phyloP scores from a whole-genome alignment of 2,888 invertebrate species.

The Stenoptilia bipunctidactyla region DNA sequence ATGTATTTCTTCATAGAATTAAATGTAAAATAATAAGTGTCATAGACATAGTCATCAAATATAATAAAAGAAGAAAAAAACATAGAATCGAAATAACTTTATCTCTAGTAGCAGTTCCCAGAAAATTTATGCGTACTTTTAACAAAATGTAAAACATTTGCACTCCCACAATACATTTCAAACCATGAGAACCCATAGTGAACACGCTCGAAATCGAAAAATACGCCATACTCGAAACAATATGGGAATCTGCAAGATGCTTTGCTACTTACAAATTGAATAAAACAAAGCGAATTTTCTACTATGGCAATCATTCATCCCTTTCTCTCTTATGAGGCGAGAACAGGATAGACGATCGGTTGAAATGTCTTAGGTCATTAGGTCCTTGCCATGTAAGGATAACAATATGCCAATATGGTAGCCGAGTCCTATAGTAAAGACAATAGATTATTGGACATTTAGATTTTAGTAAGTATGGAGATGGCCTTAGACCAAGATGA shows the following conservation, averaged over 20 bases:
- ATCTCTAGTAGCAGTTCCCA: background rate
- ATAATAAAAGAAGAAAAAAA: no score
- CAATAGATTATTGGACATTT: no score
- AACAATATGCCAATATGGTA: slow-evolving; percentile 69
- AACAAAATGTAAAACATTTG: background rate
- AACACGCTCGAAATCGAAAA: background rate
- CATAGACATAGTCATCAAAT: no score
- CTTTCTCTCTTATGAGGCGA: slow-evolving; percentile 20
- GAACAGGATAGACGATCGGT: slow-evolving; percentile 44
- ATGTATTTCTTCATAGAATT: no score
- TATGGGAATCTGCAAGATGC: slow-evolving; percentile 50
- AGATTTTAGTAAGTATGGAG: background rate
- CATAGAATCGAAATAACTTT: background rate
- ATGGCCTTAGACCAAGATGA: slow-evolving; percentile 9
- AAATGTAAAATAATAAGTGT: no score
- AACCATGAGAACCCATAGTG: background rate
- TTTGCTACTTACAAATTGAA: slow-evolving; percentile 58
- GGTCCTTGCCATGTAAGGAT: slow-evolving; percentile 61
- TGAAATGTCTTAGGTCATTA: slow-evolving; percentile 71
- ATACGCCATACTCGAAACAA: slow-evolving; percentile 27
- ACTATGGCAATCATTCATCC: slow-evolving; percentile 49
- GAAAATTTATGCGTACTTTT: background rate
- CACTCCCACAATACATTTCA: background rate
- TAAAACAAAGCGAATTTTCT: slow-evolving; percentile 60
- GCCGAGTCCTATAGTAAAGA: slow-evolving; percentile 13